Percentiles rank a stretch among this genome's conserved stretches.
These are phyloP conservation scores for Mimas tiliae DNA, from an alignment of 2,888 invertebrate species.

Conservation along the genomic window DNA sequence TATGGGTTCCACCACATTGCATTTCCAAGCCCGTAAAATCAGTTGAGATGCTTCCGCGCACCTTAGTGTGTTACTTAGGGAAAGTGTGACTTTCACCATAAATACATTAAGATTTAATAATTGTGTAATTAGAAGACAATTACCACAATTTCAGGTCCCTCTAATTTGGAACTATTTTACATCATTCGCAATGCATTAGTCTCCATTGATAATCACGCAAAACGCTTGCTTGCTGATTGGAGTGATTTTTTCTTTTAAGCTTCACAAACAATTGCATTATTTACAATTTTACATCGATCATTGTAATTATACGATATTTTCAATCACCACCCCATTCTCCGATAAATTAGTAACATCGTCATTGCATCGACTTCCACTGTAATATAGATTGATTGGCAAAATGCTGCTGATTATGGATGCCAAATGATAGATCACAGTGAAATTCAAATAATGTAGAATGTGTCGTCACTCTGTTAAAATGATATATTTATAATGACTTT, in stretches of 20 bases:
- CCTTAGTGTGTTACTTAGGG: conserved; percentile 53
- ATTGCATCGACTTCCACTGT: conserved; percentile 9
- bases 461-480: not conserved
- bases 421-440: not conserved
- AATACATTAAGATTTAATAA: conserved; percentile 43
- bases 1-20: conserved; percentile 59
- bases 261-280: conserved; percentile 46
- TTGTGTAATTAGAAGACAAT: conserved; percentile 31
- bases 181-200: conserved; percentile 74
- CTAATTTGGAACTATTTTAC: not conserved
- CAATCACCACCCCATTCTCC: conserved; percentile 39
- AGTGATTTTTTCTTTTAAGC: conserved; percentile 40
- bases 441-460: not conserved
- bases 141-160: no score
- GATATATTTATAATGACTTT: not conserved
- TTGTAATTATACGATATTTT: conserved; percentile 42
- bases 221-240: conserved; percentile 76
- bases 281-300: conserved; percentile 46
- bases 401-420: not conserved
- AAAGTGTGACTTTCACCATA: conserved; percentile 70
- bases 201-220: conserved; percentile 61
- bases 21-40: conserved; percentile 57
- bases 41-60: conserved; percentile 61
- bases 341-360: conserved; percentile 29
- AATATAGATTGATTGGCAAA: not conserved